Base-by-base conservation (phyloP, 2,113 vertebrate genomes). In the Rhadina sibilatrix region DNA sequence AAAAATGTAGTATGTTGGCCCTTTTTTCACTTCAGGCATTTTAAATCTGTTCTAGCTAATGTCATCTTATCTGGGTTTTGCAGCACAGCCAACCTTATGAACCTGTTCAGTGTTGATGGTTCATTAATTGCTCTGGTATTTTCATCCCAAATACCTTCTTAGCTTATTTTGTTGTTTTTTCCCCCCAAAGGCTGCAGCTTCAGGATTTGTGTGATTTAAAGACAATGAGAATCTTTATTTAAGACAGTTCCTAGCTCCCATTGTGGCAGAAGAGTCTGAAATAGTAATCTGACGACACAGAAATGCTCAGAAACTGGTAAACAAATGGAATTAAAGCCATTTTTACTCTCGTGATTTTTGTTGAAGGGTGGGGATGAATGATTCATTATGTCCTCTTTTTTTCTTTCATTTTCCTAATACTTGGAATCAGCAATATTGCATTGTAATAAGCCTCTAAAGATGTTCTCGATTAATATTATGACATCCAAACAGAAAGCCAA, bases 381-480 rank as follows among this genome's bases (percentile, higher is more conserved):
- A 91, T 83, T 96, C 94, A 96, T 94, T 89, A 68, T 90, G 72
- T 47, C 38, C 23, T 83, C 22, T 95, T 83, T 35, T 86, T 59
- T 59, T 54, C 35, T 80, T 82, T 94, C n/a, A 38, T 96, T 93
- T 96, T 88, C 75, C 78, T 91, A 74, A 88, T 83, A 64, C 64
- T 94, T 86, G 72, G 59, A 92, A 88, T 89, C 35, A 1, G 49
- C 85, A 95, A 57, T 95, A 90, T 74, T 88, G 72, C 68, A 89
- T 81, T 93, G 72, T 90, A 89, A 87, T 66, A 95, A 86, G 65
- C 28, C 76, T 92, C 88, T 75, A 86, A 97, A 97, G 64, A 96
- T 96, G 96, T 96, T 96, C 76, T 86, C 52, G 91, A 89, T 97
- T 96, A 96, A 81, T 90, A 63, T 88, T 88, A 94, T 93, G 92